A percentile compares a stretch with the other conserved stretches of the same genome.
Evolutionary conservation across 2,888 invertebrate species (phyloP).

Genomic region (Halictus ligatus): DNA sequence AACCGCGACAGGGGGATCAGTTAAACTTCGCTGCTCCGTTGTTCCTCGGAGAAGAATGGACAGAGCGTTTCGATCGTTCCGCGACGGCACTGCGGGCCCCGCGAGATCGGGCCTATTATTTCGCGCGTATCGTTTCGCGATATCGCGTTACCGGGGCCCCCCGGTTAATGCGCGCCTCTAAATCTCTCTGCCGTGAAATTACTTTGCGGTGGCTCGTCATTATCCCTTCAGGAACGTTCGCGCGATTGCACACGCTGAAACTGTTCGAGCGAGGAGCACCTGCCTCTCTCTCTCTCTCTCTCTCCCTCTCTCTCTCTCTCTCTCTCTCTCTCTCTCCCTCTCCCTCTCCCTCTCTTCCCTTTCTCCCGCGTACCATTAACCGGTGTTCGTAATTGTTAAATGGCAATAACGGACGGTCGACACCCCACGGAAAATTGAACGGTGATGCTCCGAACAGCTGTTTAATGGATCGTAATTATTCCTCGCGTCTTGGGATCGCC

Average conservation of each 20-base stretch:
- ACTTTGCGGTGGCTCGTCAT: conserved; percentile 61
- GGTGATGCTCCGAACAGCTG: neutral
- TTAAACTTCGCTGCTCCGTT: neutral
- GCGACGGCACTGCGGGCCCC: neutral
- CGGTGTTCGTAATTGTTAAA: conserved; percentile 25
- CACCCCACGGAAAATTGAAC: conserved; percentile 27
- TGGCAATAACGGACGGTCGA: conserved; percentile 17
- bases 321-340: neutral
- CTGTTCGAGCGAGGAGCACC: neutral
- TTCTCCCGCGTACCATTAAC: conserved; percentile 14
- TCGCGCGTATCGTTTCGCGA: conserved; percentile 12
- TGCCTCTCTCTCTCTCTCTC: neutral
- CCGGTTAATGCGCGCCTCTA: conserved; percentile 42
- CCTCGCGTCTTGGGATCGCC: neutral
- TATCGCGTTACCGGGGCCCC: conserved; percentile 26
- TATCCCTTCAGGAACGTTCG: conserved; percentile 40
- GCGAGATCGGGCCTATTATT: conserved; percentile 20
- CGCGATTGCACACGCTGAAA: conserved; percentile 23
- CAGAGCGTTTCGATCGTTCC: neutral
- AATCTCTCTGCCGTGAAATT: conserved; percentile 61
- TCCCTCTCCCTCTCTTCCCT: neutral
- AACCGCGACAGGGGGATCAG: neutral
- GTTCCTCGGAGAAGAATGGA: neutral
- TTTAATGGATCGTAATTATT: conserved; percentile 32
- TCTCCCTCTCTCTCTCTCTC: neutral